Evolutionary conservation across 92 coral and sea anemone species (phyloP), one percentile per base, ranked within the genome.

Genomic region (Paragorgia papillata): DNA sequence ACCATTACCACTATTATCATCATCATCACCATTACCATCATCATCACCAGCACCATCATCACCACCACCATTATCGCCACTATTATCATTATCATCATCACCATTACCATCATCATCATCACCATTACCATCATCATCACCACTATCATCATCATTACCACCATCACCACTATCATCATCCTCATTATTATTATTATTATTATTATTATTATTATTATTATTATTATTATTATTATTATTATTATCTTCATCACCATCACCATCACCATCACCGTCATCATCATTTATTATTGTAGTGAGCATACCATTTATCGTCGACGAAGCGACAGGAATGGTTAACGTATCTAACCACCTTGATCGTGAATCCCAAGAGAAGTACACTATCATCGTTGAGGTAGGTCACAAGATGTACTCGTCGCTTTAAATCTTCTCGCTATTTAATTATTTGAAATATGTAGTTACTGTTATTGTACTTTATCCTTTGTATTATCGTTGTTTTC

Each of bases 261-360:
- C 10, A 37, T 10, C 10, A 37, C 43, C 10, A 37, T 10, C 10
- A 37, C 43, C 10, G 10, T 10, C 10, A 37, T 10, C 10, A 37
- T 10, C 10, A 37, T 10, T 37, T 51, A 17, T 17, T 51, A 7
- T 51, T 22, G 26, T 56, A 93, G 97, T 93, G 21, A 87, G 66
- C 22, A 85, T 93, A 35, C 97, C 97, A 0, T 93, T 93, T 37
- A 84, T 93, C 73, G 88, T 93, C 74, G 87, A 85, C 27, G 93
- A 92, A n/a, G 57, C 77, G 54, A 90, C 84, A 61, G 97, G 97
- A 2, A 81, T 63, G 68, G 85, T 93, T 29, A 90, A 89, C 55
- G 81, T 84, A 0, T 93, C 97, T 17, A 75, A 83, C 28, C 43
- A 66, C 18, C 91, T 93, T 59, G 93, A 93, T 69, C 89, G 97